Evolutionary conservation across 1,140 invertebrate species (phyloP).

Genomic region (Drosophila malerkotliana): DNA sequence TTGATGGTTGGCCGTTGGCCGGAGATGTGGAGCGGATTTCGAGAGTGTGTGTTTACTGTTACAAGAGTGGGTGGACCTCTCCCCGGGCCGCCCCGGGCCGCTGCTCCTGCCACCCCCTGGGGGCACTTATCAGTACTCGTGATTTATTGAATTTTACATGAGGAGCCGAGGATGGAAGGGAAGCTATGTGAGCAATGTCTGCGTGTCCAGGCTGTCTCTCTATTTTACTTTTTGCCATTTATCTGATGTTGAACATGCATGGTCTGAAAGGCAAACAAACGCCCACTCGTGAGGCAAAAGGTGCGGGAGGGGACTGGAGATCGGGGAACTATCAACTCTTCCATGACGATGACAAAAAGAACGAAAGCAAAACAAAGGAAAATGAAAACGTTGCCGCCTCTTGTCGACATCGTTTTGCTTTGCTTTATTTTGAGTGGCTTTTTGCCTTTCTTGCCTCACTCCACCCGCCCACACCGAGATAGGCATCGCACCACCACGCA

Average conservation of each 20-base stretch:
- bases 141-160: slow-evolving; percentile 83
- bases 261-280: slow-evolving; percentile 68
- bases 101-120: slow-evolving; percentile 9
- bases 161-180: slow-evolving; percentile 53
- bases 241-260: slow-evolving; percentile 82
- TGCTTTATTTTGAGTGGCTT: slow-evolving; percentile 18
- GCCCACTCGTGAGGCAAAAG: slow-evolving; percentile 63
- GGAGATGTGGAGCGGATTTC: slow-evolving; percentile 14
- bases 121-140: slow-evolving; percentile 60
- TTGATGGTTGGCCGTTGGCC: slow-evolving; percentile 28
- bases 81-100: neutral
- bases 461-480: slow-evolving; percentile 40
- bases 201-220: slow-evolving; percentile 53
- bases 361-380: slow-evolving; percentile 43
- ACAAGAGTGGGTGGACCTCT: slow-evolving; percentile 48
- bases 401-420: slow-evolving; percentile 69
- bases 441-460: slow-evolving; percentile 21
- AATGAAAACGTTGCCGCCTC: slow-evolving; percentile 75
- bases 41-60: slow-evolving; percentile 38
- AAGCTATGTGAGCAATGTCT: slow-evolving; percentile 61
- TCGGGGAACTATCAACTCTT: slow-evolving; percentile 66
- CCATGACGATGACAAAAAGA: slow-evolving; percentile 76
- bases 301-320: neutral
- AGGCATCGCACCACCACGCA: slow-evolving; percentile 52
- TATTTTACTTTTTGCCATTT: slow-evolving; percentile 59